These are phyloP conservation scores for Apodemus sylvaticus DNA, from an alignment of 2,113 vertebrate species.

Conservation along the genomic window DNA sequence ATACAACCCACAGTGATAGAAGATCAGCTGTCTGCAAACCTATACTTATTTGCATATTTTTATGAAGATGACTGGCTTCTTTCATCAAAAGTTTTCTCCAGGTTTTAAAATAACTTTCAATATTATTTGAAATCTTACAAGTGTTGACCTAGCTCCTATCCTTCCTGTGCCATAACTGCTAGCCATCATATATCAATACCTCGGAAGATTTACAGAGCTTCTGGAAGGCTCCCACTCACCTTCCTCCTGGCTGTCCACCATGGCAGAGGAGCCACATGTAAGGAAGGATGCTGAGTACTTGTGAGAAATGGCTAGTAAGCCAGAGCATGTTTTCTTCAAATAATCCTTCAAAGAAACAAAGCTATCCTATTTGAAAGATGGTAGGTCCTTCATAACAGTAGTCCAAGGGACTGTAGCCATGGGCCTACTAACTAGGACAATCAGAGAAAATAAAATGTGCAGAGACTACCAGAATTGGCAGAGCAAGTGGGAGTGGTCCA, in stretches of 20 bases:
- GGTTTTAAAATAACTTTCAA: conserved; percentile 1
- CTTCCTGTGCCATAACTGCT: not conserved
- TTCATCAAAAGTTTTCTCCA: not conserved
- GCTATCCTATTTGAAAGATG: not conserved
- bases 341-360: not conserved
- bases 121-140: not conserved
- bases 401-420: not conserved
- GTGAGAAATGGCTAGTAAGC: not conserved
- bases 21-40: not conserved
- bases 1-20: not conserved
- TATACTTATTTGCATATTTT: not conserved
- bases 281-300: not conserved
- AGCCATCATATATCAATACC: not conserved
- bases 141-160: not conserved
- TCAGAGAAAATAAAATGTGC: not conserved
- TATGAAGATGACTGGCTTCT: not conserved
- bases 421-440: not conserved
- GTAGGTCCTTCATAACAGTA: not conserved
- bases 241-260: not conserved
- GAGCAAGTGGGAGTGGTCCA: too few relatives aligned
- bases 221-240: not conserved
- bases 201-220: not conserved
- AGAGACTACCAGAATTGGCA: too few relatives aligned
- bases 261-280: not conserved
- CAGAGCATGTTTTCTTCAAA: not conserved